phyloP scores from a whole-genome alignment of 2,113 vertebrate species.

The Cynopterus brachyotis region DNA sequence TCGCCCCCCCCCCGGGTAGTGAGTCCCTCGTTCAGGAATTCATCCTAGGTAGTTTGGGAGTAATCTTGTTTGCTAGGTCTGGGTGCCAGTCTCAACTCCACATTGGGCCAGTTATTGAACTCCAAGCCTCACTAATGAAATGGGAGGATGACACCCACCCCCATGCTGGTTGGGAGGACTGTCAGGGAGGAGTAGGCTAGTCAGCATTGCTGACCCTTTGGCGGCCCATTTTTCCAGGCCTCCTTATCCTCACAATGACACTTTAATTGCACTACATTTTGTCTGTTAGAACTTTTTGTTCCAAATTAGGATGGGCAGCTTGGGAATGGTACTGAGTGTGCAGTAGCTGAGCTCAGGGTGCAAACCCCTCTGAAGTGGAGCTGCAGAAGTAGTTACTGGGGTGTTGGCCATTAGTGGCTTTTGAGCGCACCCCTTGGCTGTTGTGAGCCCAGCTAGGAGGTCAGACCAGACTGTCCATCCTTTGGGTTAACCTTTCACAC shows the following conservation, averaged over 20 bases:
- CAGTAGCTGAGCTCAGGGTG: background rate
- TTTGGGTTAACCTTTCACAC: background rate
- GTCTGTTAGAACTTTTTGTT: background rate
- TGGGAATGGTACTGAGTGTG: fast-evolving
- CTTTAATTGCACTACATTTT: background rate
- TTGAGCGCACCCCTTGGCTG: background rate
- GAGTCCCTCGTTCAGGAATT: background rate
- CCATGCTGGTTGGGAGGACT: background rate
- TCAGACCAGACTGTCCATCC: background rate
- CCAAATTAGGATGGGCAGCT: background rate
- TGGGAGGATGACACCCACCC: background rate
- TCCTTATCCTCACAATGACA: background rate
- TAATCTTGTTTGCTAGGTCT: background rate
- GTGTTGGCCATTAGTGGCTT: background rate
- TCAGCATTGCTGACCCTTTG: background rate
- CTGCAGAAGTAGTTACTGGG: background rate
- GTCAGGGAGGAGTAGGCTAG: background rate
- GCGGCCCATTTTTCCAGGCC: background rate
- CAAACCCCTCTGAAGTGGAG: background rate
- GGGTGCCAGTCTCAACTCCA: background rate
- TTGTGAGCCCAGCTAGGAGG: background rate
- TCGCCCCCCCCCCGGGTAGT: fast-evolving
- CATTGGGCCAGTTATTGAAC: background rate
- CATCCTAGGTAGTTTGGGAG: background rate
- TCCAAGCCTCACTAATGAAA: background rate